Base-by-base conservation (phyloP, 2,888 invertebrate species). In the Cremastinae sp. region DNA sequence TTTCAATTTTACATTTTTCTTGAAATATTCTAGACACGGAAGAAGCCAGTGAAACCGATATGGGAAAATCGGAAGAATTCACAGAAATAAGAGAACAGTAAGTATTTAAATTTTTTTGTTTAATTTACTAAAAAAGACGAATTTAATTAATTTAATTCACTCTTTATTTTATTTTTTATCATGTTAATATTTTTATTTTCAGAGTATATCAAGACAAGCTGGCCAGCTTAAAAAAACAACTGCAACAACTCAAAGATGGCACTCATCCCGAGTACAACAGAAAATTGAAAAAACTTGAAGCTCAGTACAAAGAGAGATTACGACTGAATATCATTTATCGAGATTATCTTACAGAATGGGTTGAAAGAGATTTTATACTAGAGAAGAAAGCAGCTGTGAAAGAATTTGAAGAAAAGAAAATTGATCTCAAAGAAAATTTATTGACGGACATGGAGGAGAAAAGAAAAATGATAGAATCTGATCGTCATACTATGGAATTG, bases 21-120 rank as follows among this genome's bases (percentile, higher is more conserved):
- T 22, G 18, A 70, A 28, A 16, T 59, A 55, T 86, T 86, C 62
- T 83, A 95, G 98, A 98, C 89, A 98, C 98, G 0, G 98, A 98
- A 90, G 98, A 98, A 91, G 98, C 98, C 0, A 97, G 97, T 90
- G 98, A 98, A 90, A 96, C 97, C n/a, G 98, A 98, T 83, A 93
- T 95, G 90, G 94, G 95, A 45, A 94, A 95, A 85, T 93, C 94
- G 81, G 95, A 95, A 87, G 95, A 95, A 83, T 95, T 94, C 37
- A 92, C 95, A 28, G 96, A 96, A 91, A 95, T 96, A 72, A 96
- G 96, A 90, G 96, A 97, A 90, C 96, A 96, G 95, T 95, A 90
- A 92, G 94, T 80, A 71, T 65, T 64, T 62, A 16, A 10, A 49
- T n/a, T n/a, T n/a, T n/a, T n/a, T n/a, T n/a, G n/a, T n/a, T n/a